Evolutionary conservation across 2,113 vertebrate species (phyloP).

Genomic region (Prolemur simus): DNA sequence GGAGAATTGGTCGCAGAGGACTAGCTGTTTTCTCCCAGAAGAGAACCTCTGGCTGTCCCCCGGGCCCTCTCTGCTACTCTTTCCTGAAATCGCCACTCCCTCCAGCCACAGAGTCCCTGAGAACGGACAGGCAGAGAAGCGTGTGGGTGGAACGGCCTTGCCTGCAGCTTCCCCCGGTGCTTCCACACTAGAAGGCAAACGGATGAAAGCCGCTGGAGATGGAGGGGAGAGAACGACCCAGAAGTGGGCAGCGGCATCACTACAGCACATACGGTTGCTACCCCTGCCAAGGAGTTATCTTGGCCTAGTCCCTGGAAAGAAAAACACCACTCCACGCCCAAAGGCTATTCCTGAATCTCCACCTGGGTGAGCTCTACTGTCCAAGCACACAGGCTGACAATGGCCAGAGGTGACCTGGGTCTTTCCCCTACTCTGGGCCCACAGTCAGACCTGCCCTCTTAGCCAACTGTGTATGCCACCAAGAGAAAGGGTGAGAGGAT

Average conservation of each 20-base stretch:
- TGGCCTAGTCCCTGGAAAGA: background rate
- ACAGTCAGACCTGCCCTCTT: background rate
- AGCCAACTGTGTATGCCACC: background rate
- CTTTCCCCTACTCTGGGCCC: background rate
- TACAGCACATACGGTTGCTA: background rate
- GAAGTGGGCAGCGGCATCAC: background rate
- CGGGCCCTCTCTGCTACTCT: background rate
- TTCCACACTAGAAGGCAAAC: constrained; percentile 41
- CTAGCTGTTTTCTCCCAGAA: constrained; percentile 1
- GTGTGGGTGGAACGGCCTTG: background rate
- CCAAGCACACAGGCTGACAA: background rate
- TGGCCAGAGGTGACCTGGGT: background rate
- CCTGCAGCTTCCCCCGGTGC: background rate
- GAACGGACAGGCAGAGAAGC: constrained; percentile 36
- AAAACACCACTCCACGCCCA: background rate
- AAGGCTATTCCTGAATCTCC: background rate
- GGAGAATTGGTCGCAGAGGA: constrained; percentile 29
- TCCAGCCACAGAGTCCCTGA: background rate
- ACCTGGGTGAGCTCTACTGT: background rate
- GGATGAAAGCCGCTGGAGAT: background rate
- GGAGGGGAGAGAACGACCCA: background rate
- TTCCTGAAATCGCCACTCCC: background rate
- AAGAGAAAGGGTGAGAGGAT: background rate
- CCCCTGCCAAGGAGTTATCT: background rate
- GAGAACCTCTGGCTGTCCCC: constrained; percentile 7